phyloP scores from a whole-genome alignment of 1,140 invertebrate species.

The Hyles euphorbiae region DNA sequence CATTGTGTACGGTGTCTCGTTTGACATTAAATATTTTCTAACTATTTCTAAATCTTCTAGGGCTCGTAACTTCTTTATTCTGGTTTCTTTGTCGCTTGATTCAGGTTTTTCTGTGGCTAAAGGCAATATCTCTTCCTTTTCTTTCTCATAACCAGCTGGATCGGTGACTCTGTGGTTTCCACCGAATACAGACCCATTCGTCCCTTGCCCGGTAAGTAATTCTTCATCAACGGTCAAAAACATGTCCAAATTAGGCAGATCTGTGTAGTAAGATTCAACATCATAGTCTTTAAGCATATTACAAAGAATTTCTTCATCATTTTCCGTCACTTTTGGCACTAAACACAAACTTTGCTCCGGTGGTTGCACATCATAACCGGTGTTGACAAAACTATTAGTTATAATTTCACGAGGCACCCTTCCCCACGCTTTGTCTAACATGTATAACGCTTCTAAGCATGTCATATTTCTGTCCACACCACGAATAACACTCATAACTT shows the following conservation, averaged over 20 bases:
- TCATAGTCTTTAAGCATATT: constrained; percentile 27
- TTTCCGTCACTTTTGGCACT: constrained; percentile 17
- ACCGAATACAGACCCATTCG: constrained; percentile 31
- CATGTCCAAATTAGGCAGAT: constrained; percentile 22
- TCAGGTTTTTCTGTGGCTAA: constrained; percentile 23
- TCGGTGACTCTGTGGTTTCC: constrained; percentile 28
- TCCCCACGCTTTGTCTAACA: constrained; percentile 30
- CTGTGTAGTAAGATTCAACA: constrained; percentile 23
- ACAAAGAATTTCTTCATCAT: constrained; percentile 25
- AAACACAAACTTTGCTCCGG: not conserved
- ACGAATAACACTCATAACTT: constrained; percentile 22
- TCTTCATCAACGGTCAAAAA: constrained; percentile 35
- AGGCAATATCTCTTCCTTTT: constrained; percentile 21
- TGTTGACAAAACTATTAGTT: constrained; percentile 19
- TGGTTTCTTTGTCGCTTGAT: constrained; percentile 13
- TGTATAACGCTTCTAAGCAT: constrained; percentile 24
- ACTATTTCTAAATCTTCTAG: constrained; percentile 27
- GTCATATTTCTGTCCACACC: constrained; percentile 29
- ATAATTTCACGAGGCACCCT: constrained; percentile 16
- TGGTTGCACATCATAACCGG: constrained; percentile 24
- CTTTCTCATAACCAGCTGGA: constrained; percentile 6
- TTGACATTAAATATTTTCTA: constrained; percentile 20
- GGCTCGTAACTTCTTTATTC: constrained; percentile 20
- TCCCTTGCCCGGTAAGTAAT: constrained; percentile 28
- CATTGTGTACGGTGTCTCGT: constrained; percentile 16